phyloP scores from a whole-genome alignment of 2,888 invertebrate species.

The Parelbella ahira region DNA sequence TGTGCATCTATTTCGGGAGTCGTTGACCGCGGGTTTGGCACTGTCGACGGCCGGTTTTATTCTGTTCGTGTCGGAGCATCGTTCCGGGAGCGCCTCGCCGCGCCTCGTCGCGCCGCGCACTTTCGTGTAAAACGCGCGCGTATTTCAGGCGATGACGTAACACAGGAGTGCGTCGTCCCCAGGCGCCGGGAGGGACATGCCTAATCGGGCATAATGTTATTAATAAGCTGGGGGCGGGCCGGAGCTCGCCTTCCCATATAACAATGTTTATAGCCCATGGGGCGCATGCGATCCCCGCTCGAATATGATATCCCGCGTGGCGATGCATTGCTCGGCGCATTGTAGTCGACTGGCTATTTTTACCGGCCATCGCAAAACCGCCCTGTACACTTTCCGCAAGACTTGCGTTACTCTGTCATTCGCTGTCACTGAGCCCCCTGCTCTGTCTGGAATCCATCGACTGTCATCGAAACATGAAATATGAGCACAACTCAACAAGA shows the following conservation, averaged over 20 bases:
- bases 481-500: too few relatives aligned
- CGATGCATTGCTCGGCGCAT: conserved; percentile 28
- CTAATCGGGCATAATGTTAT: conserved; percentile 55
- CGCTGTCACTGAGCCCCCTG: too few relatives aligned
- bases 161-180: conserved; percentile 45
- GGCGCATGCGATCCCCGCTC: conserved; percentile 40
- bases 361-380: conserved; percentile 31
- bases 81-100: conserved; percentile 42
- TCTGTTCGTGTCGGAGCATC: conserved; percentile 44
- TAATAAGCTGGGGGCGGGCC: conserved; percentile 56
- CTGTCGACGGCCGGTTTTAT: conserved; percentile 51
- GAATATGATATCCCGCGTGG: conserved; percentile 33
- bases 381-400: too few relatives aligned
- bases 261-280: conserved; percentile 49
- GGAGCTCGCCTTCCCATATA: conserved; percentile 48
- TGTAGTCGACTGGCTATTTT: conserved; percentile 33
- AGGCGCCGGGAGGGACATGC: conserved; percentile 48
- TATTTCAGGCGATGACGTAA: conserved; percentile 62
- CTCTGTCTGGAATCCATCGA: too few relatives aligned
- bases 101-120: conserved; percentile 32
- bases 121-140: conserved; percentile 43
- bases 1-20: conserved; percentile 78
- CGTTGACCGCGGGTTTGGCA: conserved; percentile 74
- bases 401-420: too few relatives aligned
- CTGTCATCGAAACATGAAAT: too few relatives aligned